Percentiles rank a stretch among this genome's conserved stretches.
Conservation (phyloP, 2,113 vertebrate genomes). For the Apodemus speciosus region DNA sequence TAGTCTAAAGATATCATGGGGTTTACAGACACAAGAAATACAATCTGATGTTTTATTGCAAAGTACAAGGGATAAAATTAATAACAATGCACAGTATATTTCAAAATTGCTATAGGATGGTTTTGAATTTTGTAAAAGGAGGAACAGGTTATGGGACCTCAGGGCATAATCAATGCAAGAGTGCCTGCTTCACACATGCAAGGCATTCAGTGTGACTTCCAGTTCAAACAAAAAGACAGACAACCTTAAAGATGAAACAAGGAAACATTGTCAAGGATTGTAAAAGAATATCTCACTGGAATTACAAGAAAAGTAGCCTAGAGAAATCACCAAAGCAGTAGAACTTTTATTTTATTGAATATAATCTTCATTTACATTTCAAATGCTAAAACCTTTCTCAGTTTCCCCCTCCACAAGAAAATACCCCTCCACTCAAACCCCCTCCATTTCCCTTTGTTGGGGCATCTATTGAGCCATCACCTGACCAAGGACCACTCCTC, state of each 20-base stretch:
- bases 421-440: too few species aligned
- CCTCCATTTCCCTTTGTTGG: too few species aligned
- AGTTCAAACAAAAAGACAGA: too few species aligned
- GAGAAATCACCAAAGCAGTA: neutral
- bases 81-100: neutral
- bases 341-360: too few species aligned
- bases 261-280: neutral
- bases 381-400: too few species aligned
- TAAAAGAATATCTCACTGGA: neutral
- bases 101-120: neutral
- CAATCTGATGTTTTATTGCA: neutral
- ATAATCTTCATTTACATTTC: too few species aligned
- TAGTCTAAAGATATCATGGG: neutral
- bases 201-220: neutral
- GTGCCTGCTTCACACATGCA: accelerated
- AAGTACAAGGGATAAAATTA: neutral
- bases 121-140: neutral
- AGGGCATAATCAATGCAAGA: accelerated
- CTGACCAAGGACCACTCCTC: too few species aligned
- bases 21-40: neutral
- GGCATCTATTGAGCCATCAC: too few species aligned
- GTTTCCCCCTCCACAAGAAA: too few species aligned
- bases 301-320: neutral
- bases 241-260: neutral
- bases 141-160: neutral